Evolutionary conservation across 2,888 invertebrate genomes (phyloP).

Genomic region (Pyrrhosoma nymphula): DNA sequence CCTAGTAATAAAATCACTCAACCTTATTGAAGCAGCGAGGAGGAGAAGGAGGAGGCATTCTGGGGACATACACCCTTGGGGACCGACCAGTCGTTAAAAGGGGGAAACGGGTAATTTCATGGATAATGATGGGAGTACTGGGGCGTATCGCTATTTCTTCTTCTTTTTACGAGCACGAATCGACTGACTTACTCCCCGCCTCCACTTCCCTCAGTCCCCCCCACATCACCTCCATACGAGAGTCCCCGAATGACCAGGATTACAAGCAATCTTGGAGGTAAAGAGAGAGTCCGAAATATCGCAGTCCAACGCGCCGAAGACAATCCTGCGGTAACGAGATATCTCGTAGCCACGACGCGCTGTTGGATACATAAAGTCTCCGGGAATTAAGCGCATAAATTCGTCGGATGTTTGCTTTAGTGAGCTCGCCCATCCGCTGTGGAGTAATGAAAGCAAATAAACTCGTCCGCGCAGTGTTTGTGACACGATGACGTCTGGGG

Average conservation of each 20-base stretch:
- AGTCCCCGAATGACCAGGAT: background rate
- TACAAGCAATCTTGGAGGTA: slow-evolving; percentile 4
- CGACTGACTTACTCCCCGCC: background rate
- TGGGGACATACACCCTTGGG: background rate
- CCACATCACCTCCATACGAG: too few species aligned
- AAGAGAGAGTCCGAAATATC: background rate
- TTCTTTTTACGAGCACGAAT: background rate
- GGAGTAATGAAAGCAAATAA: background rate
- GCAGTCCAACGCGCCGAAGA: background rate
- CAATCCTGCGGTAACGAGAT: background rate
- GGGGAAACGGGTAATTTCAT: slow-evolving; percentile 12
- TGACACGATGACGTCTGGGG: background rate
- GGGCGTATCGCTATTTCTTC: background rate
- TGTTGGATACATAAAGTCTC: background rate
- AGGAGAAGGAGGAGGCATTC: background rate
- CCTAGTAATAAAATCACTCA: slow-evolving; percentile 19
- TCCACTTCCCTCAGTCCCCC: too few species aligned
- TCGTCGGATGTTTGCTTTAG: background rate
- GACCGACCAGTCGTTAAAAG: background rate
- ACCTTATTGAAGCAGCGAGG: background rate
- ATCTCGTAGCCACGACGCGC: background rate
- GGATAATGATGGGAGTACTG: background rate
- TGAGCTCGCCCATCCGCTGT: background rate
- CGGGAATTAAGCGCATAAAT: background rate
- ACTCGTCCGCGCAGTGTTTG: background rate